These are phyloP conservation scores for Antedon mediterranea DNA, from an alignment of 53 echinoderm and acorn worm genomes.

Conservation along the genomic window DNA sequence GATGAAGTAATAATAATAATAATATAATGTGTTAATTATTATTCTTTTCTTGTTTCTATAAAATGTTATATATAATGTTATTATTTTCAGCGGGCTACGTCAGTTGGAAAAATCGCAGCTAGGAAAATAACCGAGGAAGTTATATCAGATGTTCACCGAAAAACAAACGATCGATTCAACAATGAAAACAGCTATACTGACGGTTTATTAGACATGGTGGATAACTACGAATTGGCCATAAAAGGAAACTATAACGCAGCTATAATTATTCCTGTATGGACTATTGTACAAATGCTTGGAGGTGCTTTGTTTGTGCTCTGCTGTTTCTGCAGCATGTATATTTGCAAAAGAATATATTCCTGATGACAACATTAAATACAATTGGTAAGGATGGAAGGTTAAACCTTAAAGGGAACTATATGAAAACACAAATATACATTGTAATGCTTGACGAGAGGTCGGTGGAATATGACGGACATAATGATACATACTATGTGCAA, in stretches of 20 bases:
- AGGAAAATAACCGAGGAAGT: constrained; percentile 24
- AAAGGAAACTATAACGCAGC: constrained; percentile 18
- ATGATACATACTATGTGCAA: too few relatives aligned
- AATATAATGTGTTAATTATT: too few relatives aligned
- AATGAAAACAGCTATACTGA: constrained; percentile 13
- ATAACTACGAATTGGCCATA: constrained; percentile 15
- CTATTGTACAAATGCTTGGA: constrained; percentile 46
- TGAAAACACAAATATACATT: too few relatives aligned
- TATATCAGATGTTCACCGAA: constrained; percentile 20
- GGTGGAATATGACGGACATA: too few relatives aligned
- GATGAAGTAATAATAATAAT: too few relatives aligned
- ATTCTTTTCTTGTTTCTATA: too few relatives aligned
- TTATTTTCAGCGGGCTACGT: constrained; percentile 27
- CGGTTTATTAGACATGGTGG: constrained; percentile 29
- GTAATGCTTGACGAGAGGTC: too few relatives aligned
- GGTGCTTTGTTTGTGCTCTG: constrained; percentile 30
- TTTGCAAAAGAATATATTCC: constrained; percentile 43
- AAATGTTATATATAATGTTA: too few relatives aligned
- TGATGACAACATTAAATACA: neutral
- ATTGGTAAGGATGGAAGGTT: too few relatives aligned
- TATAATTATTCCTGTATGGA: constrained; percentile 48
- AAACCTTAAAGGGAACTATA: too few relatives aligned
- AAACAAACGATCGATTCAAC: constrained; percentile 21
- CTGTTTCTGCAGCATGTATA: constrained; percentile 58
- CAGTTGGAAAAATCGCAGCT: constrained; percentile 33